Evolutionary conservation across 2,113 vertebrate species (phyloP), one percentile per base, ranked within the genome.

Genomic region (Hyla sarda): DNA sequence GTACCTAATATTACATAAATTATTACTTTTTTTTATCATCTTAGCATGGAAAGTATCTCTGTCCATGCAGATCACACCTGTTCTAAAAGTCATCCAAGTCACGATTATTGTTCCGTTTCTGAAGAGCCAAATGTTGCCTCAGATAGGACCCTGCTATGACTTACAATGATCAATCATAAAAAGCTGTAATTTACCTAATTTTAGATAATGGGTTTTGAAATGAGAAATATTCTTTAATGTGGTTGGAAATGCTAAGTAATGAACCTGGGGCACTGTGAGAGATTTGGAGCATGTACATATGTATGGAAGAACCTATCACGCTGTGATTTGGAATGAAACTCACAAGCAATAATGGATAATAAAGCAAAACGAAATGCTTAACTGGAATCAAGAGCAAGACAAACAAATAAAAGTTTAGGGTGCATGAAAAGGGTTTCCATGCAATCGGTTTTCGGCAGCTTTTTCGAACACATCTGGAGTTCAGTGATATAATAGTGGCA

Each of bases 341-440:
- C 50, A 21, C 67, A 45, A 58, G 82, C 69, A 56, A 73, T 73
- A 60, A 77, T 65, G 83, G 73, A 77, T 85, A 77, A 77, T 77
- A 77, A 85, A 85, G 21, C 41, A 77, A 50, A 77, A 85, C 56
- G 11, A 78, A 85, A 62, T 85, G 58, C 37, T 52, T 77, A 85
- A 77, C 65, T 85, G 73, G 73, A 77, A 65, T 67, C 73, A 67
- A 30, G 45, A 85, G 83, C 56, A 85, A 67, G 54, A 77, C 47
- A 78, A 45, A 65, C 74, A 85, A 85, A 85, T 85, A 77, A 85
- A 85, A 85, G 74, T 77, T 77, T 84, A 84, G 54, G 71, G 50
- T 25, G 23, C 34, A 45, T 84, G 69, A 75, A 74, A 47, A 60
- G 50, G 32, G 47, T 75, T 74, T 54, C 52, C 65, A 37, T 41